Conservation (phyloP, 2,888 invertebrate species). For the Drosophila macrospina region DNA sequence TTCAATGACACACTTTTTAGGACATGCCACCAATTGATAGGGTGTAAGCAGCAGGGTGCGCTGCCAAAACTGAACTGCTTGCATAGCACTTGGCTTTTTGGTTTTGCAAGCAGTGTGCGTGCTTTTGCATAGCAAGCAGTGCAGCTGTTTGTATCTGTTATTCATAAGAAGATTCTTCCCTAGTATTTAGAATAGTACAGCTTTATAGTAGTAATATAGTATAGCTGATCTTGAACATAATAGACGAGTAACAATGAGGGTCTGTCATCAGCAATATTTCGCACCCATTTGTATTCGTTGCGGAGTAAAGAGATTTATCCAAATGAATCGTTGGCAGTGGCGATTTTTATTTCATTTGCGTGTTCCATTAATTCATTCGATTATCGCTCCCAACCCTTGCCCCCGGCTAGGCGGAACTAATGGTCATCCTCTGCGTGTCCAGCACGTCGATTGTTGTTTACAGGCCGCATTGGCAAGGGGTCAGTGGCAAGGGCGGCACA, state of each 20-base stretch:
- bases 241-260: not conserved
- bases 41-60: too few relatives aligned
- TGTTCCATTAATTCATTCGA: constrained; percentile 75
- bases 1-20: too few relatives aligned
- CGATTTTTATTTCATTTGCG: constrained; percentile 73
- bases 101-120: too few relatives aligned
- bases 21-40: too few relatives aligned
- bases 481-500: constrained; percentile 26
- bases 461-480: constrained; percentile 7
- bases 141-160: too few relatives aligned
- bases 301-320: constrained; percentile 56
- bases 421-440: constrained; percentile 68
- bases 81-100: too few relatives aligned
- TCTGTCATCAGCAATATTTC: not conserved
- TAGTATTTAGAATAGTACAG: too few relatives aligned
- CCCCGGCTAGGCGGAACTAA: constrained; percentile 53
- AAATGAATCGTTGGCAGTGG: constrained; percentile 59
- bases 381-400: constrained; percentile 55
- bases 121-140: too few relatives aligned
- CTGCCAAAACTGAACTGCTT: too few relatives aligned
- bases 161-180: too few relatives aligned
- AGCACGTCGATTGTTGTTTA: constrained; percentile 39
- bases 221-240: not conserved
- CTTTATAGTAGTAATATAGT: too few relatives aligned
- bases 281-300: constrained; percentile 29